Conservation (phyloP, 2,888 invertebrate genomes). For the Pollenia labialis region DNA sequence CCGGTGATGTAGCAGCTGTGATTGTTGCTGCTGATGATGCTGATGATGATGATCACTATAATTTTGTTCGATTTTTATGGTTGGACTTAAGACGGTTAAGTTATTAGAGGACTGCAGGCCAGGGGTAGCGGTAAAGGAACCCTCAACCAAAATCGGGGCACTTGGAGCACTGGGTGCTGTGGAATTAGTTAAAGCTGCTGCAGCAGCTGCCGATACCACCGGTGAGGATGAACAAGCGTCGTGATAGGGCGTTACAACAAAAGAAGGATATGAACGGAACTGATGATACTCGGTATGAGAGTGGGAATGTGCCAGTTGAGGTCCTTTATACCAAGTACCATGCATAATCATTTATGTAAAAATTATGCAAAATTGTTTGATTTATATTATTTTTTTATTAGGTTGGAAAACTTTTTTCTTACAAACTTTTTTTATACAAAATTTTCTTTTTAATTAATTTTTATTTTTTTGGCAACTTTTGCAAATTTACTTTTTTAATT, state of each 20-base stretch:
- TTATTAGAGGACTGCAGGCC: slow-evolving; percentile 58
- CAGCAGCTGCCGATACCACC: slow-evolving; percentile 51
- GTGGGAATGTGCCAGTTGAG: slow-evolving; percentile 82
- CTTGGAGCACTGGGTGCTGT: slow-evolving; percentile 72
- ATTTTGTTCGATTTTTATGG: slow-evolving; percentile 81
- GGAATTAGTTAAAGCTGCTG: slow-evolving; percentile 65
- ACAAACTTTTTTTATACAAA: background rate
- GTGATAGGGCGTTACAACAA: slow-evolving; percentile 82
- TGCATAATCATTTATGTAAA: slow-evolving; percentile 84
- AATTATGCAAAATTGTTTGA: slow-evolving; percentile 27
- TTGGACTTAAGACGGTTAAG: slow-evolving; percentile 77
- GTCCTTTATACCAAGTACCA: slow-evolving; percentile 84
- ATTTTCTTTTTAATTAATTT: slow-evolving; percentile 6
- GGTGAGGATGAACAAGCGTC: slow-evolving; percentile 75
- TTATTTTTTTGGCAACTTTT: slow-evolving; percentile 3
- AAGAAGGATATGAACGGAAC: slow-evolving; percentile 83
- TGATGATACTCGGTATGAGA: slow-evolving; percentile 80
- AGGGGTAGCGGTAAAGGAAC: slow-evolving; percentile 74
- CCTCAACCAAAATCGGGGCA: slow-evolving; percentile 79
- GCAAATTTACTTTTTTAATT: background rate
- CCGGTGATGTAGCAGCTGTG: slow-evolving; percentile 22
- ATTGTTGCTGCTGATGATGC: slow-evolving; percentile 22
- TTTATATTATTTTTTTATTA: slow-evolving; percentile 24
- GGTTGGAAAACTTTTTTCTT: background rate
- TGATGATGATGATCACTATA: slow-evolving; percentile 76